These are phyloP conservation scores for Caranx ignobilis DNA, from an alignment of 2,113 vertebrate genomes.

Conservation along the genomic window DNA sequence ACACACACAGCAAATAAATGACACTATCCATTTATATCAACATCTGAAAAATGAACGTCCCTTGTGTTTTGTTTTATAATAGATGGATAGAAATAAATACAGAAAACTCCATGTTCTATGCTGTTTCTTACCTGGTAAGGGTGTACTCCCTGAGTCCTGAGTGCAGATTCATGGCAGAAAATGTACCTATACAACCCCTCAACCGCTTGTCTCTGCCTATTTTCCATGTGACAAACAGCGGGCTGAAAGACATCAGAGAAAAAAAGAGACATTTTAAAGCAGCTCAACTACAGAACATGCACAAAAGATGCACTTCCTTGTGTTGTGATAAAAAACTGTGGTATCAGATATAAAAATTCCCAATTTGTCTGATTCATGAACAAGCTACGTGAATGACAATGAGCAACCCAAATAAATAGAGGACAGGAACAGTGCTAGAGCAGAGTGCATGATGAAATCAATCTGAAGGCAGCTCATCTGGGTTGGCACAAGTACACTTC, in stretches of 20 bases:
- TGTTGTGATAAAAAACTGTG: not conserved
- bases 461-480: constrained; percentile 1
- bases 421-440: not conserved
- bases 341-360: not conserved
- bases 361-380: not conserved
- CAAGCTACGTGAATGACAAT: constrained; percentile 10
- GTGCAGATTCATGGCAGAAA: constrained; percentile 99
- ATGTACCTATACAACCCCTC: constrained; percentile 99
- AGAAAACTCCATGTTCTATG: not conserved
- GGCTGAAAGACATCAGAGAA: constrained; percentile 86
- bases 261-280: not conserved
- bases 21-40: not conserved
- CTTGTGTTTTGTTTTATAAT: no score
- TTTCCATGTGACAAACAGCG: constrained; percentile 99
- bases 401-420: not conserved
- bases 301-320: constrained; percentile 11
- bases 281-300: not conserved
- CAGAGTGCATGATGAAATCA: not conserved
- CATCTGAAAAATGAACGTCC: not conserved
- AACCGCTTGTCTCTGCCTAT: constrained; percentile 99
- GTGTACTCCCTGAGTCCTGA: constrained; percentile 99
- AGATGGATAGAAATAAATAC: not conserved
- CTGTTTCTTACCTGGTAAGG: constrained; percentile 95
- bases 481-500: not conserved
- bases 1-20: not conserved